Conservation (phyloP, 2,797 vertebrate genomes). For the Telmatherina bonti region DNA sequence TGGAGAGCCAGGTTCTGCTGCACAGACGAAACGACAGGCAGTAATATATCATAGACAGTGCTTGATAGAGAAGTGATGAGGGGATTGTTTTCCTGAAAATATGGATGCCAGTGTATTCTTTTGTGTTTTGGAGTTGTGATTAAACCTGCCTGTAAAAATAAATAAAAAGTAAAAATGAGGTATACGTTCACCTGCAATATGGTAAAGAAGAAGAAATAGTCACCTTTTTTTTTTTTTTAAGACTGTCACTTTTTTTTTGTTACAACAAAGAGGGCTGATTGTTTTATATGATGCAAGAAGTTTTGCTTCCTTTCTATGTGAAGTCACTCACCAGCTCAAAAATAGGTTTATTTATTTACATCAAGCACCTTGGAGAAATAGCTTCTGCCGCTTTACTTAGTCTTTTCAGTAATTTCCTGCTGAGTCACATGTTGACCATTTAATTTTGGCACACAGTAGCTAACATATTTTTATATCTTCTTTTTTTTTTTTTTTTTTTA, state of each 20-base stretch:
- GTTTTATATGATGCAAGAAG: slow-evolving; percentile 49
- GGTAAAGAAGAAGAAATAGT: slow-evolving; percentile 33
- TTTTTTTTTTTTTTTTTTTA: slow-evolving; percentile 5
- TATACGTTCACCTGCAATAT: slow-evolving; percentile 29
- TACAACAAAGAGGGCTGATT: slow-evolving; percentile 48
- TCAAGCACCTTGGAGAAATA: slow-evolving; percentile 74
- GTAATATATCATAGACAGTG: slow-evolving; percentile 30
- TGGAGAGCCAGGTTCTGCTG: slow-evolving; percentile 36
- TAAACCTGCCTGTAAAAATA: slow-evolving; percentile 23
- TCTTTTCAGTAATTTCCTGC: slow-evolving; percentile 41
- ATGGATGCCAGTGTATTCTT: slow-evolving; percentile 9
- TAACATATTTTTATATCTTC: slow-evolving; percentile 20
- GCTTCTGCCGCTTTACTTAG: slow-evolving; percentile 51
- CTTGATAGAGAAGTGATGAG: slow-evolving; percentile 34
- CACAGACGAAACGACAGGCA: slow-evolving; percentile 40
- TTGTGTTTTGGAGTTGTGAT: slow-evolving; percentile 18
- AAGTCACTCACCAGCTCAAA: slow-evolving; percentile 70
- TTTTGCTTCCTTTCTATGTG: slow-evolving; percentile 66
- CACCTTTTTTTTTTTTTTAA: slow-evolving; percentile 40
- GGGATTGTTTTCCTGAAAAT: slow-evolving; percentile 7
- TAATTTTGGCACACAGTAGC: slow-evolving; percentile 72
- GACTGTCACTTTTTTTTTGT: slow-evolving; percentile 25
- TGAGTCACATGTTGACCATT: slow-evolving; percentile 43
- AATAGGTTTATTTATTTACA: slow-evolving; percentile 71
- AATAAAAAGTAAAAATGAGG: slow-evolving; percentile 30